A percentile compares a stretch with the other conserved stretches of the same genome.
phyloP scores from a whole-genome alignment of 2,113 vertebrate species.

The Hemichromis elongatus region DNA sequence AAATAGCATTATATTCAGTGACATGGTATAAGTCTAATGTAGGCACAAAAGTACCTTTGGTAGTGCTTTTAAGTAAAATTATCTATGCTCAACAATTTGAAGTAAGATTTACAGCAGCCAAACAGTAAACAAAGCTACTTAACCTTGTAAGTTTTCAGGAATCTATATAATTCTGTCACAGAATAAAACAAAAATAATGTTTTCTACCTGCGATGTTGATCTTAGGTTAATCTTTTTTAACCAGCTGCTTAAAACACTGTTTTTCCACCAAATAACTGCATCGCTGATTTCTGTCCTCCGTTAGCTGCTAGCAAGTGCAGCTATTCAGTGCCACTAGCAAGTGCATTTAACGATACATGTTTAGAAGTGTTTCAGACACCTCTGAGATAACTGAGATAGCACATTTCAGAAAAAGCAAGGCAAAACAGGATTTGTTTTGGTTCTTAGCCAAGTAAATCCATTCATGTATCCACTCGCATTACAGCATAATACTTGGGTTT shows the following conservation, averaged over 20 bases:
- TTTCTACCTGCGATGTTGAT: background rate
- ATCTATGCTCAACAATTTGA: background rate
- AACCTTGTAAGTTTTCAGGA: fast-evolving
- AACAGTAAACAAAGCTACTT: fast-evolving
- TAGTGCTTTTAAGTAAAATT: fast-evolving
- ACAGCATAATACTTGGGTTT: background rate
- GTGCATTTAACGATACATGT: background rate
- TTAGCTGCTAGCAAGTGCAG: background rate
- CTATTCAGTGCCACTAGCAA: no score
- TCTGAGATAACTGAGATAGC: fast-evolving
- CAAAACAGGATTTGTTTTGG: fast-evolving
- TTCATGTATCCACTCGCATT: fast-evolving
- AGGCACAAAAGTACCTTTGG: background rate
- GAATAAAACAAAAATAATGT: background rate
- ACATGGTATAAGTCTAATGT: background rate
- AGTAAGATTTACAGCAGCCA: background rate
- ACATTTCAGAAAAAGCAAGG: background rate
- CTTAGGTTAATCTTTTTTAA: background rate
- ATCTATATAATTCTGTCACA: background rate
- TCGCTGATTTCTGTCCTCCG: background rate
- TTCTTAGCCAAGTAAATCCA: background rate
- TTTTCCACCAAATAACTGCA: background rate
- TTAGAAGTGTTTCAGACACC: background rate
- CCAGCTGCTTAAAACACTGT: background rate
- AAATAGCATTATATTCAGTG: background rate